A percentile compares a stretch with the other conserved stretches of the same genome.
phyloP scores from a whole-genome alignment of 2,113 vertebrate genomes.

The Phalacrocorax aristotelis region DNA sequence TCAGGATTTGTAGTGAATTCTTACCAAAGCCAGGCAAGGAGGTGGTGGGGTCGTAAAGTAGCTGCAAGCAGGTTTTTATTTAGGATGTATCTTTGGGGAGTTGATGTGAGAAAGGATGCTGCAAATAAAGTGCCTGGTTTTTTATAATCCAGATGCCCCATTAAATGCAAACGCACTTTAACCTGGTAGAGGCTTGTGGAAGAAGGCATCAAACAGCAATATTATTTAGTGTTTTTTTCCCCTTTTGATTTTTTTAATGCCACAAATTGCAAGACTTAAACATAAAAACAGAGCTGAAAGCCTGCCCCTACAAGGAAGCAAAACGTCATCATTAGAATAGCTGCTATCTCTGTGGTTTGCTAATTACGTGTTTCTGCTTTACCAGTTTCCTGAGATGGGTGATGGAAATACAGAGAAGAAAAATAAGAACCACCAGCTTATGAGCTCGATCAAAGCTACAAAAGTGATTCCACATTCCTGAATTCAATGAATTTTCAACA shows the following conservation, averaged over 20 bases:
- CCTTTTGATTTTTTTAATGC: neutral
- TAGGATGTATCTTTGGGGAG: neutral
- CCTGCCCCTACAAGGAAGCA: slow-evolving; percentile 9
- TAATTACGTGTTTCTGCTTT: slow-evolving; percentile 21
- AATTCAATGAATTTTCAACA: neutral
- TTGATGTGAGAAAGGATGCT: neutral
- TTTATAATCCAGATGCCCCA: neutral
- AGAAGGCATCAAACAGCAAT: neutral
- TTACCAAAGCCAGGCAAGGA: slow-evolving; percentile 8
- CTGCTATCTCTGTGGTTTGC: slow-evolving; percentile 48
- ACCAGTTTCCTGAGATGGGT: slow-evolving; percentile 31
- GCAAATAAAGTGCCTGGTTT: neutral
- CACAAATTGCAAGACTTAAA: neutral
- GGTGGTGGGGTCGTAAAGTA: neutral
- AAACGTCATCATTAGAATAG: neutral
- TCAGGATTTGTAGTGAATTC: slow-evolving; percentile 18
- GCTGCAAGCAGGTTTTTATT: neutral
- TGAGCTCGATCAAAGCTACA: neutral
- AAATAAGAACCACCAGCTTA: neutral
- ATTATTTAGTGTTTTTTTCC: neutral
- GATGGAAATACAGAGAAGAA: neutral
- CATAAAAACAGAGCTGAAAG: neutral
- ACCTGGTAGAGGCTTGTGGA: neutral
- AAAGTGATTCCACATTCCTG: neutral
- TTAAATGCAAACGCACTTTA: slow-evolving; percentile 10